phyloP scores from a whole-genome alignment of 2,113 vertebrate species.

The Callorhinus ursinus region DNA sequence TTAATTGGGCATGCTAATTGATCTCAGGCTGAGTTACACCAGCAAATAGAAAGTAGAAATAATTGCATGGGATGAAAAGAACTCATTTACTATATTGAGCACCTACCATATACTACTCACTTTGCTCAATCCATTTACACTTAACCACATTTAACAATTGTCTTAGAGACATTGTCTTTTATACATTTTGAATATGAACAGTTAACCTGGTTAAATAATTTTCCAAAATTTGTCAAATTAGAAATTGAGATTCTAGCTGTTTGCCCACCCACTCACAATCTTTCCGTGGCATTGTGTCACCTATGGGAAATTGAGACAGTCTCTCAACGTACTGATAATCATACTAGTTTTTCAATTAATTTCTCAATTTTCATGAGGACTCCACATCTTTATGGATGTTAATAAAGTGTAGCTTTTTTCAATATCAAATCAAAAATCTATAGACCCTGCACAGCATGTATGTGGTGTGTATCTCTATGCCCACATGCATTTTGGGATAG shows the following conservation, averaged over 20 bases:
- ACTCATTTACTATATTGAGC: background rate
- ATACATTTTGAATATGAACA: constrained; percentile 7
- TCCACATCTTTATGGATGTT: background rate
- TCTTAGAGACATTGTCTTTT: background rate
- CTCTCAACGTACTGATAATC: background rate
- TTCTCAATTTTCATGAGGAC: background rate
- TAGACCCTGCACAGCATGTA: background rate
- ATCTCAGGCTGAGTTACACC: background rate
- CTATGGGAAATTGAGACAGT: constrained; percentile 7
- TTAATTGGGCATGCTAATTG: background rate
- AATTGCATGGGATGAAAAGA: background rate
- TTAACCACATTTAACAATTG: background rate
- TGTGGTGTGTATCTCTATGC: background rate
- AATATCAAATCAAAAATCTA: background rate
- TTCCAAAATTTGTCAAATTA: background rate
- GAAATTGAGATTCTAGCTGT: background rate
- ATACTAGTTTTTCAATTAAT: background rate
- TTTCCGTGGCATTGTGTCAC: background rate
- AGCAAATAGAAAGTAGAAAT: background rate
- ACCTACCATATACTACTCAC: background rate
- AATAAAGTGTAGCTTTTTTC: background rate
- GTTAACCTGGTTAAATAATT: background rate
- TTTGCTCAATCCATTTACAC: background rate
- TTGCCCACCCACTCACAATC: background rate
- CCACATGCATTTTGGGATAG: background rate